These are phyloP conservation scores for Halictus rubicundus DNA, from an alignment of 1,140 invertebrate genomes.

Conservation along the genomic window DNA sequence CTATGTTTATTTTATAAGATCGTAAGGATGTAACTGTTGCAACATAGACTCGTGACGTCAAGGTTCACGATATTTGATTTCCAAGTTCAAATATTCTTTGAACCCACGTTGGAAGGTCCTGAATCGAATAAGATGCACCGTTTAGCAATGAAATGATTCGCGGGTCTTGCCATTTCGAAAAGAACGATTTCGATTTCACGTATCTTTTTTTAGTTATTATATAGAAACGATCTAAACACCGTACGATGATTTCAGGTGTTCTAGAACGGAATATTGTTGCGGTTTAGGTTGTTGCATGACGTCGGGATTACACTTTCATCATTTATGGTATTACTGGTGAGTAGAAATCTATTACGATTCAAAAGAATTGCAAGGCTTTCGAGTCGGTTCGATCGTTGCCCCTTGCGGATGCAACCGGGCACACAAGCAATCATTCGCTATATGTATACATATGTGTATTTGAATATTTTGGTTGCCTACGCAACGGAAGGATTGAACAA, in stretches of 20 bases:
- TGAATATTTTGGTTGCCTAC: no score
- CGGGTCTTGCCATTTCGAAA: background rate
- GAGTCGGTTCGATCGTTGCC: no score
- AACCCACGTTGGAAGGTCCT: no score
- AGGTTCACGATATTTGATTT: background rate
- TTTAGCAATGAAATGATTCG: background rate
- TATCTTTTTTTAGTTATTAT: no score
- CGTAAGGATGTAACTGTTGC: background rate
- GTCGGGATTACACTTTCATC: constrained; percentile 80
- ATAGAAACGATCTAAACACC: background rate
- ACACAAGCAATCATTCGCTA: no score
- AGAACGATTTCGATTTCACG: no score
- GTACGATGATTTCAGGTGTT: constrained; percentile 74
- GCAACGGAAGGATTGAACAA: no score
- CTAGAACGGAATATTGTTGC: constrained; percentile 80
- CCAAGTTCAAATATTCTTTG: background rate
- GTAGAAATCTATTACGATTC: constrained; percentile 2
- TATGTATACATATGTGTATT: no score
- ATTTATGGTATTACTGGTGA: constrained; percentile 80
- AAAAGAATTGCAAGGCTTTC: no score
- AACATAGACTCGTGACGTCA: background rate
- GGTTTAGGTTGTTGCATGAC: constrained; percentile 80
- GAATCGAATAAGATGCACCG: background rate
- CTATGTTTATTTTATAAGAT: constrained; percentile 19
- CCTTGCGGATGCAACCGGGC: no score